These are phyloP conservation scores for Ptyas mucosa DNA, from an alignment of 2,113 vertebrate genomes.

Conservation along the genomic window DNA sequence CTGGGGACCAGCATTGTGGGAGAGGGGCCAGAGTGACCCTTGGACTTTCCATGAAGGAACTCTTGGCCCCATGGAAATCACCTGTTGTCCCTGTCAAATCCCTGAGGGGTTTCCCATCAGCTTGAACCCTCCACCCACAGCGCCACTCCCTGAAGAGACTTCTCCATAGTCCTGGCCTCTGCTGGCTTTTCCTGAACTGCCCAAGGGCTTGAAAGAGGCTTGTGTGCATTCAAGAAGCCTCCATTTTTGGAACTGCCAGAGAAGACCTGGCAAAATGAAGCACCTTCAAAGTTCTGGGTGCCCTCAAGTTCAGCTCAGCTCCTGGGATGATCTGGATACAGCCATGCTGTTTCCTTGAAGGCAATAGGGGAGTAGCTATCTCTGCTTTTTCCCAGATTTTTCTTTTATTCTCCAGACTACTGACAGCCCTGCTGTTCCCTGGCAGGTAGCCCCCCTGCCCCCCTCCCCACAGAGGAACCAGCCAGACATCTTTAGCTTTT, in stretches of 20 bases:
- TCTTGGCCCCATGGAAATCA: background rate
- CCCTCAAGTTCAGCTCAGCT: background rate
- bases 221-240: background rate
- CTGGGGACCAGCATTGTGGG: background rate
- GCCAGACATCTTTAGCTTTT: background rate
- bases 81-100: too few relatives aligned
- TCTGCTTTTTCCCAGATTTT: background rate
- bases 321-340: background rate
- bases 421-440: background rate
- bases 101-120: too few relatives aligned
- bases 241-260: background rate
- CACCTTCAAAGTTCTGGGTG: background rate
- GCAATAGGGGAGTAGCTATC: background rate
- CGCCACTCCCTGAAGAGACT: background rate
- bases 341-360: background rate
- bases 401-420: background rate
- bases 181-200: background rate
- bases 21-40: background rate
- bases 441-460: background rate
- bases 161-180: background rate
- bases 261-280: background rate
- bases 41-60: background rate
- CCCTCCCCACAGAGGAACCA: background rate
- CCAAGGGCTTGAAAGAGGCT: background rate
- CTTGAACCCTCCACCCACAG: too few relatives aligned